These are phyloP conservation scores for Bubalus kerabau DNA, from an alignment of 2,113 vertebrate species.

Conservation along the genomic window DNA sequence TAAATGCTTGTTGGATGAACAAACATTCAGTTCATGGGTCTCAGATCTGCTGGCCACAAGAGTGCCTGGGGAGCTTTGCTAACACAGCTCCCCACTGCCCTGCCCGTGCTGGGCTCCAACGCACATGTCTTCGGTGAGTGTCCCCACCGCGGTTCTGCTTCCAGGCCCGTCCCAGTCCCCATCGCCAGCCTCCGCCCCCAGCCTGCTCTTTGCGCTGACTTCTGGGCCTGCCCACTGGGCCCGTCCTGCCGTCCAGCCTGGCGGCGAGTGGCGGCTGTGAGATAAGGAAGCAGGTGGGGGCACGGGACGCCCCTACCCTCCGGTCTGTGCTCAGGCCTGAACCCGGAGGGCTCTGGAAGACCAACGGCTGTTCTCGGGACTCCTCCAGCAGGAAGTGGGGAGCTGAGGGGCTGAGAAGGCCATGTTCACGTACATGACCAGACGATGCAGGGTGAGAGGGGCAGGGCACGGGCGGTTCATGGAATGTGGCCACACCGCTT, in stretches of 20 bases:
- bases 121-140: rapidly evolving
- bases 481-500: rapidly evolving
- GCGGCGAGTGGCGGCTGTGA: rapidly evolving
- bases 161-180: background rate
- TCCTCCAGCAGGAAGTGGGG: background rate
- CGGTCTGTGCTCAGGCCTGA: background rate
- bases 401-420: background rate
- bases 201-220: background rate
- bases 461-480: rapidly evolving
- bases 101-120: rapidly evolving
- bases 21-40: background rate
- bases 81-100: too few species aligned
- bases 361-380: rapidly evolving
- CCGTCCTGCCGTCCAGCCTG: background rate
- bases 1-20: background rate
- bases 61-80: background rate
- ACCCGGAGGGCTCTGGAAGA: background rate
- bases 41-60: background rate
- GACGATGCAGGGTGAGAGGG: rapidly evolving
- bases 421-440: rapidly evolving
- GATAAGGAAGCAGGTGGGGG: rapidly evolving
- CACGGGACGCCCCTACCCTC: rapidly evolving
- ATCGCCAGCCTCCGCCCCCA: rapidly evolving
- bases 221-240: background rate
- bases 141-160: background rate